Conservation (phyloP, 2,113 vertebrate species). For the Nothobranchius furzeri region DNA sequence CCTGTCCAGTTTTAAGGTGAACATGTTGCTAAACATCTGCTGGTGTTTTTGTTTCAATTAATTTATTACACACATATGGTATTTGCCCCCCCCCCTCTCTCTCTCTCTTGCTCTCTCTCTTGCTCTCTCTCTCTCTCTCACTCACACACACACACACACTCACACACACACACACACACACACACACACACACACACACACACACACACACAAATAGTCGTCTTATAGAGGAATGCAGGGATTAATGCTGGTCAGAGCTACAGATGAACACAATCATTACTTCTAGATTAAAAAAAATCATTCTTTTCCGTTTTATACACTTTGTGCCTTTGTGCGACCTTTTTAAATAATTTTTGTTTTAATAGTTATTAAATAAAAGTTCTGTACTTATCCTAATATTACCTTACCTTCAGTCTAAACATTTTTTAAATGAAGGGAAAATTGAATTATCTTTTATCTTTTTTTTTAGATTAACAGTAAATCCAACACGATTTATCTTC, state of each 20-base stretch:
- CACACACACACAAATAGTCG: constrained; percentile 30
- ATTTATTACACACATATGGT: not conserved
- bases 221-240: constrained; percentile 54
- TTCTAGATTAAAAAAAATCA: not conserved
- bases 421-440: not conserved
- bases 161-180: too few relatives aligned
- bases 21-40: not conserved
- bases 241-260: constrained; percentile 27
- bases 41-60: not conserved
- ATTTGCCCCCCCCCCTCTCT: not conserved
- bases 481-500: not conserved
- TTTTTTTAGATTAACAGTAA: not conserved
- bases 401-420: not conserved
- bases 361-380: too few relatives aligned
- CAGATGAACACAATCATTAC: constrained; percentile 16
- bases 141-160: too few relatives aligned
- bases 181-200: too few relatives aligned
- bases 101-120: too few relatives aligned
- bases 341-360: too few relatives aligned
- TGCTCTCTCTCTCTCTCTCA: too few relatives aligned
- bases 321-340: not conserved
- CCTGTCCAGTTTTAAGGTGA: not conserved
- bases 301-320: not conserved
- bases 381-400: too few relatives aligned
- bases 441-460: too few relatives aligned